These are phyloP conservation scores for Calidris pygmaea DNA, from an alignment of 2,113 vertebrate species.

Conservation along the genomic window DNA sequence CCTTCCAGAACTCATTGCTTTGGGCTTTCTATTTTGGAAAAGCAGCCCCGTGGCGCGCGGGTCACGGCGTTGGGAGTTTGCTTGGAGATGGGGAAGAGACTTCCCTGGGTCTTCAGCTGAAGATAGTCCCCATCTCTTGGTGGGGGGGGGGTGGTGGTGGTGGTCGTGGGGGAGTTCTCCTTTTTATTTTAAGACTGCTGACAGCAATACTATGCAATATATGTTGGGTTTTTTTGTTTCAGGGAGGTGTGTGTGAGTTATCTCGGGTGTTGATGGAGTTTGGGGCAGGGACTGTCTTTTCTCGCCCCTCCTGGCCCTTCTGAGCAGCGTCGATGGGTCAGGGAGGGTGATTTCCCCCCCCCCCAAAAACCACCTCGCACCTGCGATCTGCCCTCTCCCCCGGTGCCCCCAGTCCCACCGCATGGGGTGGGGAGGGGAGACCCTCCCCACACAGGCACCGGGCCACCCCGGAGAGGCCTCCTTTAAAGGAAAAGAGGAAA, in stretches of 20 bases:
- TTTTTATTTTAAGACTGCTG: constrained; percentile 40
- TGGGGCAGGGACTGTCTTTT: neutral
- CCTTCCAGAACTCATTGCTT: neutral
- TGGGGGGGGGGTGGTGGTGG: too few species aligned
- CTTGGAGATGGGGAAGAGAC: neutral
- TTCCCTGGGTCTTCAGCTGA: neutral
- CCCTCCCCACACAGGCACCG: fast-evolving
- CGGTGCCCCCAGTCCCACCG: fast-evolving
- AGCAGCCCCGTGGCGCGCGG: neutral
- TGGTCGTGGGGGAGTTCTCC: neutral
- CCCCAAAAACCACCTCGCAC: neutral
- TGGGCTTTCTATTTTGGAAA: neutral
- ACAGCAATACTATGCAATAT: constrained; percentile 72
- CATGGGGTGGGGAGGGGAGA: neutral
- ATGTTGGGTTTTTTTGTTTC: constrained; percentile 30
- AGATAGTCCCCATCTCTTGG: neutral
- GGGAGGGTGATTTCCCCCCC: neutral
- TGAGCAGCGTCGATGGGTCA: neutral
- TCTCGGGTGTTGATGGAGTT: neutral
- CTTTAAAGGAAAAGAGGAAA: neutral
- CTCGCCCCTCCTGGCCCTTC: neutral
- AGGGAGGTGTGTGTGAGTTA: constrained; percentile 47
- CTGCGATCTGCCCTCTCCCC: neutral
- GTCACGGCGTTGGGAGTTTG: neutral
- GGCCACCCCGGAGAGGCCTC: neutral